These are phyloP conservation scores for Cotesia vestalis DNA, from an alignment of 1,140 invertebrate genomes.

Conservation along the genomic window DNA sequence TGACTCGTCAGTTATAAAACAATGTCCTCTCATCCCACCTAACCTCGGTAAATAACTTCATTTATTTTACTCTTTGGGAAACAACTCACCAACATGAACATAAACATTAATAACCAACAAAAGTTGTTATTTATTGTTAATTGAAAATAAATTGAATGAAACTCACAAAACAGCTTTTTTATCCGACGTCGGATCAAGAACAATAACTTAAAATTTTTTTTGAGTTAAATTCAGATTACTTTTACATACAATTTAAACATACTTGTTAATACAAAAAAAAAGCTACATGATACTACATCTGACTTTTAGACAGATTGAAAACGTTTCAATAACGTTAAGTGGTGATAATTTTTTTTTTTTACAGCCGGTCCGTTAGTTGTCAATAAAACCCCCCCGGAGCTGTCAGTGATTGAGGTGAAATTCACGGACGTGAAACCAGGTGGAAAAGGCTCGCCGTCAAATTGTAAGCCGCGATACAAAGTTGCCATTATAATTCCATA, in stretches of 20 bases:
- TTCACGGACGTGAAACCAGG: slow-evolving; percentile 71
- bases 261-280: too few species aligned
- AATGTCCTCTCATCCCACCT: slow-evolving; percentile 62
- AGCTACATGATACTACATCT: too few species aligned
- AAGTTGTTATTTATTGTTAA: too few species aligned
- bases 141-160: too few species aligned
- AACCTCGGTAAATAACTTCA: slow-evolving; percentile 60
- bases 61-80: background rate
- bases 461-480: slow-evolving; percentile 78
- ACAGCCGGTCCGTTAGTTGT: slow-evolving; percentile 62
- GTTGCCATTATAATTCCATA: slow-evolving; percentile 92
- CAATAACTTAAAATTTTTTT: too few species aligned
- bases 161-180: too few species aligned
- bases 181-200: too few species aligned
- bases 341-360: slow-evolving; percentile 40
- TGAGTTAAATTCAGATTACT: too few species aligned
- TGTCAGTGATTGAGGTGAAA: slow-evolving; percentile 58
- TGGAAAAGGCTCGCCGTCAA: slow-evolving; percentile 78
- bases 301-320: too few species aligned
- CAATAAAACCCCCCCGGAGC: slow-evolving; percentile 56
- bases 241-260: too few species aligned
- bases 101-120: background rate
- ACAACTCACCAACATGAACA: background rate
- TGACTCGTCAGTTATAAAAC: slow-evolving; percentile 40
- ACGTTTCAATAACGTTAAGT: background rate